Base-by-base conservation (phyloP, 2,888 invertebrate species). In the Pimpla rufipes region DNA sequence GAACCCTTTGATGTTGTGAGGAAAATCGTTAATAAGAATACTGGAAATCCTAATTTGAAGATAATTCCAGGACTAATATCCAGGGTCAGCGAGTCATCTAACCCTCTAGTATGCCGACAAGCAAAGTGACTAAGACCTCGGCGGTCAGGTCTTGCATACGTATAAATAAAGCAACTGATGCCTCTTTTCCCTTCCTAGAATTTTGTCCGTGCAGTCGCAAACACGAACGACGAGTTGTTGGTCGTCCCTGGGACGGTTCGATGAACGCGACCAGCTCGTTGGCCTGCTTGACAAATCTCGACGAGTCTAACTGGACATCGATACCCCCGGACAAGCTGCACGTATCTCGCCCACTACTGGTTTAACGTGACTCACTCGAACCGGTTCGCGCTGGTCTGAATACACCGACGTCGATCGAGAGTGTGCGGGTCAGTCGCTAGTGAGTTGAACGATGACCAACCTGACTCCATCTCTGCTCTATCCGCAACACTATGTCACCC, bases 221-320 rank as follows among this genome's bases (percentile, higher is more conserved):
- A 42, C 42, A 42, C 42, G 42, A 6, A 11, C 7, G 8, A 21
- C 52, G 10, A 21, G 52, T 21, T 52, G 10, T 8, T 21, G 16
- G 29, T 5, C 52, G 59, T 23, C 45, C 52, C 40, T 50, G 35
- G 37, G 7, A 40, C 21, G 13, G 18, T 52, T 35, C n/a, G 67
- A 77, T 50, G 45, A 40, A 50, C 21, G 23, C 47, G 40, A n/a
- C 21, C n/a, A 29, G 18, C 11, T 66, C 40, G 3, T 18, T 35
- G n/a, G n/a, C 11, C 21, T 59, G 55, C 16, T 47, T 66, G 45
- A 16, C 8, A 37, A 74, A 62, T 62, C 40, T 40, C 55, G 52
- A 79, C 37, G 70, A 74, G 55, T 18, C 57, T 16, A 73, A 37
- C 66, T 55, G 66, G 76, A 67, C 71, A 76, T 66, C 50, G 50